Base-by-base conservation (phyloP, 2,797 vertebrate genomes). In the Microchirus variegatus region DNA sequence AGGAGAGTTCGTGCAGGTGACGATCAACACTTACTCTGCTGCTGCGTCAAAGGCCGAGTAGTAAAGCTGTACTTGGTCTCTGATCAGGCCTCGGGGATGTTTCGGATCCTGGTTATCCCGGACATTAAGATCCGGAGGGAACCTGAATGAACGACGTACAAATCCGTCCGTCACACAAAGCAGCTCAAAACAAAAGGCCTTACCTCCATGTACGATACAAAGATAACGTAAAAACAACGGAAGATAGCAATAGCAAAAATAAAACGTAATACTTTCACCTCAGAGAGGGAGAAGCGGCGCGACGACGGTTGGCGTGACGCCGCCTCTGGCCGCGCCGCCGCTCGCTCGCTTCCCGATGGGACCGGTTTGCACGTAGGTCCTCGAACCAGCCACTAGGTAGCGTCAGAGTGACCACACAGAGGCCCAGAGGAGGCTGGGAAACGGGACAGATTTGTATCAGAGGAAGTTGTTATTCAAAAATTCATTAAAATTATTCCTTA, bases 1-100 rank as follows among this genome's bases (percentile, higher is more conserved):
- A 16, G 37, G 40, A 13, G 50, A 42, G 9, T 37, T 8, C 35
- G 3, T 12, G 12, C 43, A 45, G 41, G 14, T 50, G 62, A 13
- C 4, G 42, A 16, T 6, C 47, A 16, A 16, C 5, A 14, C 38
- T 6, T 70, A 88, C 84, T 77, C 53, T 42, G 48, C 48, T 1
- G 67, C 37, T 40, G 31, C 31, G 7, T 83, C 67, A 5, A 74
- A 80, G 16, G 65, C 84, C 9, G 91, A 90, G 65, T 90, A 93
- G 65, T 90, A 93, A n/a, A 93, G 91, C 57, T 91, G 90, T 45
- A 92, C 78, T 18, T 75, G 75, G 64, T 83, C 67, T 16, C 41
- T 63, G 0, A 22, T n/a, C 13, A 51, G 67, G 44, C 36, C 50
- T 41, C 48, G 44, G 8, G 68, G 76, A 40, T 64, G 43, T 60